Percentiles rank a stretch among this genome's conserved stretches.
Evolutionary conservation across 1,140 invertebrate genomes (phyloP).

Genomic region (Drosophila nikananu): DNA sequence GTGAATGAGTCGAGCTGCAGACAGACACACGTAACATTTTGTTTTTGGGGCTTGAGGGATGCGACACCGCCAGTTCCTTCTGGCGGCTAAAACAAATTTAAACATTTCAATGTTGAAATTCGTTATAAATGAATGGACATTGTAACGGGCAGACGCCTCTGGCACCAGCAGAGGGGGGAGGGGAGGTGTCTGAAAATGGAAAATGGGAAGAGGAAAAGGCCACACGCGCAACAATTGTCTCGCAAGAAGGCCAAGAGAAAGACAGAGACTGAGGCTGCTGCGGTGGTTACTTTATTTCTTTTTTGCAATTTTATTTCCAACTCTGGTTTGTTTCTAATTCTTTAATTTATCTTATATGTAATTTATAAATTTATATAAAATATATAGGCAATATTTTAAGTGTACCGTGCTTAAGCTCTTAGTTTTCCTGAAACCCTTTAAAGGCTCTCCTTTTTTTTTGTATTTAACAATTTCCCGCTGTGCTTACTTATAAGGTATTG

Average conservation of each 20-base stretch:
- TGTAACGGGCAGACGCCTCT: slow-evolving; percentile 61
- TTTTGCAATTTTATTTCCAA: neutral
- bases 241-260: slow-evolving; percentile 6
- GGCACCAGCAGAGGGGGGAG: neutral
- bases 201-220: neutral
- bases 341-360: neutral
- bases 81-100: slow-evolving; percentile 53
- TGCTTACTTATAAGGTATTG: neutral
- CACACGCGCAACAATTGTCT: slow-evolving; percentile 55
- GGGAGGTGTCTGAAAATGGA: neutral
- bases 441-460: neutral
- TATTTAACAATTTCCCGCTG: slow-evolving; percentile 25
- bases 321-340: neutral
- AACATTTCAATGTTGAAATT: slow-evolving; percentile 79
- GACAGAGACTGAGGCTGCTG: slow-evolving; percentile 38
- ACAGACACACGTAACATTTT: slow-evolving; percentile 17
- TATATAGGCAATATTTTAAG: neutral
- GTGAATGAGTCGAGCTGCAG: slow-evolving; percentile 24
- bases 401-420: neutral
- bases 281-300: slow-evolving; percentile 44
- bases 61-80: slow-evolving; percentile 51
- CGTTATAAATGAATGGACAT: slow-evolving; percentile 79
- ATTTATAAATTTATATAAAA: neutral
- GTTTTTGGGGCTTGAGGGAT: slow-evolving; percentile 16
- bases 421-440: neutral